A percentile compares a stretch with the other conserved stretches of the same genome.
Evolutionary conservation across 2,888 invertebrate genomes (phyloP).

Genomic region (Automeris io): DNA sequence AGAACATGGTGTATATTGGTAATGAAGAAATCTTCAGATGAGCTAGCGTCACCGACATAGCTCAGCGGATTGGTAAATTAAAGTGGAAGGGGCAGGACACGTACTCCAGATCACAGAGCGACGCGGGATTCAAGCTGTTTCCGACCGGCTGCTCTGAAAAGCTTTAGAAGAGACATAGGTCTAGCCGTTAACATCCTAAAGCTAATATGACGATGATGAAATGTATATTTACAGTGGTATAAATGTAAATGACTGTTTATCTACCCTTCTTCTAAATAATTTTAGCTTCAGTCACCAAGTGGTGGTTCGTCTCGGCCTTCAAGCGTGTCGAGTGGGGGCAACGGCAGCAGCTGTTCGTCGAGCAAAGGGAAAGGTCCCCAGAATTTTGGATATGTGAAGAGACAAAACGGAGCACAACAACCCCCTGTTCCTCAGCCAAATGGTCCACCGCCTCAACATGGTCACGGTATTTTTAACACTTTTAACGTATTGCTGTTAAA

Average conservation of each 20-base stretch:
- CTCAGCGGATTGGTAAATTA: too few relatives aligned
- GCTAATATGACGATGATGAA: too few relatives aligned
- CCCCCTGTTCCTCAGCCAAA: slow-evolving; percentile 49
- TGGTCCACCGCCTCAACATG: slow-evolving; percentile 57
- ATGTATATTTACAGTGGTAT: neutral
- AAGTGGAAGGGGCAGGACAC: too few relatives aligned
- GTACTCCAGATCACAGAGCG: too few relatives aligned
- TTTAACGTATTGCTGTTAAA: too few relatives aligned
- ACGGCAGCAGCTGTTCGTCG: slow-evolving; percentile 72
- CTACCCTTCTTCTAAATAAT: slow-evolving; percentile 10
- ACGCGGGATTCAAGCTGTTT: too few relatives aligned
- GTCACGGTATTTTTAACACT: slow-evolving; percentile 32
- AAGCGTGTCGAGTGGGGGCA: slow-evolving; percentile 70
- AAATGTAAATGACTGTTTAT: slow-evolving; percentile 1
- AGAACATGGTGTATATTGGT: neutral
- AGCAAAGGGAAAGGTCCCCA: slow-evolving; percentile 86
- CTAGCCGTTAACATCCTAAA: too few relatives aligned
- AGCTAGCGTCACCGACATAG: too few relatives aligned
- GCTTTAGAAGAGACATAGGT: too few relatives aligned
- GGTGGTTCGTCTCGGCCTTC: slow-evolving; percentile 65
- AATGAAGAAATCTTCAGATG: too few relatives aligned
- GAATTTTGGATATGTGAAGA: slow-evolving; percentile 90
- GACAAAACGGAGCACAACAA: slow-evolving; percentile 80
- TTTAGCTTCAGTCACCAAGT: slow-evolving; percentile 71
- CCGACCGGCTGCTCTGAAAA: too few relatives aligned